Percentiles rank a stretch among this genome's conserved stretches.
Evolutionary conservation across 2,113 vertebrate species (phyloP).

Genomic region (Rhinolophus sinicus): DNA sequence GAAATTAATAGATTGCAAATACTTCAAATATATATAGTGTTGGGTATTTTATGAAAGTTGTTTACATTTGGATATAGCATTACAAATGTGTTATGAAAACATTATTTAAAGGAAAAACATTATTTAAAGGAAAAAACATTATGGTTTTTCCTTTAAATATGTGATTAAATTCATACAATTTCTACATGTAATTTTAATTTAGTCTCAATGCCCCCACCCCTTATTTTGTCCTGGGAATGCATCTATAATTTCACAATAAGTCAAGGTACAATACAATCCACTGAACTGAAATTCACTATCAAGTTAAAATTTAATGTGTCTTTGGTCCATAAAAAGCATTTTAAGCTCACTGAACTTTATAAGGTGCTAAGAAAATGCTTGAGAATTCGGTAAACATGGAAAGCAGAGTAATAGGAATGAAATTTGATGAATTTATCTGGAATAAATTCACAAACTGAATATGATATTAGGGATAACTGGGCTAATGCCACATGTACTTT

Average conservation of each 20-base stretch:
- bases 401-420: slow-evolving; percentile 18
- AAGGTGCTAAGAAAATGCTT: slow-evolving; percentile 53
- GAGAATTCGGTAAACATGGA: neutral
- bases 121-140: too few relatives aligned
- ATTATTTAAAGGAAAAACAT: too few relatives aligned
- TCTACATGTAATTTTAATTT: slow-evolving; percentile 44
- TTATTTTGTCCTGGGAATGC: neutral
- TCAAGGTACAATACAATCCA: slow-evolving; percentile 48
- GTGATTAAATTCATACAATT: slow-evolving; percentile 6
- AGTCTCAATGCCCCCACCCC: neutral
- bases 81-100: slow-evolving; percentile 35
- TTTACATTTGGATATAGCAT: neutral
- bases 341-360: slow-evolving; percentile 60
- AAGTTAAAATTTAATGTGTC: slow-evolving; percentile 45
- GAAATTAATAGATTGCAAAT: slow-evolving; percentile 10
- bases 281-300: slow-evolving; percentile 62
- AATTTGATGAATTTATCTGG: slow-evolving; percentile 29
- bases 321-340: slow-evolving; percentile 65
- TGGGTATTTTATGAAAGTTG: neutral
- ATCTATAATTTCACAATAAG: slow-evolving; percentile 54
- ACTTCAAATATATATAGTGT: neutral
- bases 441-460: slow-evolving; percentile 60
- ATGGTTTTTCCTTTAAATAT: slow-evolving; percentile 1
- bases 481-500: neutral
- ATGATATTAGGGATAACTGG: slow-evolving; percentile 11